phyloP scores from a whole-genome alignment of 1,140 invertebrate genomes.

The Ectropis grisescens region DNA sequence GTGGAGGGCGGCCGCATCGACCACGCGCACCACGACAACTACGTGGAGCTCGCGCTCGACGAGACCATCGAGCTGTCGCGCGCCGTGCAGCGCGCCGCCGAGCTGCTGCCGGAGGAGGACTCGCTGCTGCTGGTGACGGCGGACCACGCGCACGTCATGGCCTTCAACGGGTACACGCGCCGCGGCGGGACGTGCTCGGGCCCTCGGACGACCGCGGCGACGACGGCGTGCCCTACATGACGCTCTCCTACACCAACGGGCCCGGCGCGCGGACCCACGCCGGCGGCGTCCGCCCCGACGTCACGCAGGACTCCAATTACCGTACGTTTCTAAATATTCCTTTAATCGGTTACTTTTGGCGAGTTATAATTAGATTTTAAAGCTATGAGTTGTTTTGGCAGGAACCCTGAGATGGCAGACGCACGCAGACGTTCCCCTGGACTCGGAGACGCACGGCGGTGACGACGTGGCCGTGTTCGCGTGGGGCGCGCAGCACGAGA shows the following conservation, averaged over 20 bases:
- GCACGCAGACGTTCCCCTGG: constrained; percentile 38
- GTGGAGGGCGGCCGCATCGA: constrained; percentile 91
- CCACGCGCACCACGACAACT: constrained; percentile 83
- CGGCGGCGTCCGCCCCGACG: constrained; percentile 45
- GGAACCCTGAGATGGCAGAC: constrained; percentile 40
- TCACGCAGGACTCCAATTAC: constrained; percentile 46
- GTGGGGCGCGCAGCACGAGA: constrained; percentile 71
- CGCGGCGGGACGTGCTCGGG: constrained; percentile 71
- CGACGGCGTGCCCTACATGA: constrained; percentile 75
- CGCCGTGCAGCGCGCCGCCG: constrained; percentile 67
- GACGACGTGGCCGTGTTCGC: constrained; percentile 78
- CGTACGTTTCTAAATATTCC: too few species aligned
- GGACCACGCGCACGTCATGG: constrained; percentile 79
- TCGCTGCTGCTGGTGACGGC: constrained; percentile 78
- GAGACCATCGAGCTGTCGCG: constrained; percentile 75
- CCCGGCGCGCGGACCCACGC: constrained; percentile 71
- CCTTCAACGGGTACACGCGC: constrained; percentile 73
- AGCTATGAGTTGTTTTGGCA: too few species aligned
- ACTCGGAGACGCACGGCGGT: constrained; percentile 71
- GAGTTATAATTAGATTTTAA: too few species aligned
- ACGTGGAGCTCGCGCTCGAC: constrained; percentile 74
- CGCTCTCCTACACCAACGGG: constrained; percentile 82
- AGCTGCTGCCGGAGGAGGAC: constrained; percentile 70
- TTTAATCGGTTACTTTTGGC: too few species aligned
- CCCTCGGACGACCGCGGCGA: constrained; percentile 48